Conservation (phyloP, 2,888 invertebrate species). For the Steromphala cineraria region DNA sequence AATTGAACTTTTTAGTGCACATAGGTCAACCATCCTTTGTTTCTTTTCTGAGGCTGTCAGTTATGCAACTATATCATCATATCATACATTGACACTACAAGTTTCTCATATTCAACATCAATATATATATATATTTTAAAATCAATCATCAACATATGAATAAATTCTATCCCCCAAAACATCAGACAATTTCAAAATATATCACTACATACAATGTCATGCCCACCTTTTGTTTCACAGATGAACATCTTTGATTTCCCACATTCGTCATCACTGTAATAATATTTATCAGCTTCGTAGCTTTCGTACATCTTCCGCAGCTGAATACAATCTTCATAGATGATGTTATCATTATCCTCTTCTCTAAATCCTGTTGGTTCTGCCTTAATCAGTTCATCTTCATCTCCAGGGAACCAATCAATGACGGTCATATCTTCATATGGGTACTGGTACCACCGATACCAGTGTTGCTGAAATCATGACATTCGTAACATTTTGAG, state of each 20-base stretch:
- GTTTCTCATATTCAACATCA: no score
- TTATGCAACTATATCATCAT: no score
- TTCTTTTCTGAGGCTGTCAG: no score
- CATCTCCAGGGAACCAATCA: constrained; percentile 11
- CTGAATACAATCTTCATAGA: background rate
- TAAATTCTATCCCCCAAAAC: no score
- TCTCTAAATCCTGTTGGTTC: background rate
- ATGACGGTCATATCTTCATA: background rate
- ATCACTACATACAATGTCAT: background rate
- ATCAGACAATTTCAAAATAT: background rate
- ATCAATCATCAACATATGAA: no score
- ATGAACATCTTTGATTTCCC: background rate
- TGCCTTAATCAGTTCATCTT: background rate
- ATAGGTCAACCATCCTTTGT: no score
- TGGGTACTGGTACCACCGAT: background rate
- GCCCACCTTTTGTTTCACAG: constrained; percentile 11
- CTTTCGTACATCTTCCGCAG: background rate
- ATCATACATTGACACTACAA: no score
- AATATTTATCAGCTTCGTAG: background rate
- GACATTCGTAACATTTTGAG: no score
- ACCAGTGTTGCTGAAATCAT: constrained; percentile 3
- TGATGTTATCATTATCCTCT: background rate
- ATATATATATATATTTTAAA: no score
- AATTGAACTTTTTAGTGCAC: no score
- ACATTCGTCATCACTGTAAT: constrained; percentile 8